phyloP scores from a whole-genome alignment of 2,888 invertebrate species.

The Rotaria socialis region DNA sequence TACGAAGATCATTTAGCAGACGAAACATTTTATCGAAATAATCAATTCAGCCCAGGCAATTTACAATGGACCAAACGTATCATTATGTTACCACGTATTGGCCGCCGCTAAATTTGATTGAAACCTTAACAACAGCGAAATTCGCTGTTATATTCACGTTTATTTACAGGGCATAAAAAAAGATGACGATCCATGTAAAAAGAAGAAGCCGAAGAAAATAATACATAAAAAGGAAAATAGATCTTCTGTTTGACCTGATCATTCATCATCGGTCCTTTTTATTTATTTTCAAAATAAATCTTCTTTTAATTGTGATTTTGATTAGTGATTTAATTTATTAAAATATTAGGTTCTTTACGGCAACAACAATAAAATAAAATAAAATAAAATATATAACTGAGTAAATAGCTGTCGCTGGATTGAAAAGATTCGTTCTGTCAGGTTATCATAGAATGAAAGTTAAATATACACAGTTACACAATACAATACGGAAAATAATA shows the following conservation, averaged over 20 bases:
- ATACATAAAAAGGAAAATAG: too few relatives aligned
- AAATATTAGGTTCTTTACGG: too few relatives aligned
- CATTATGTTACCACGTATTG: slow-evolving; percentile 28
- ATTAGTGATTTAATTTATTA: too few relatives aligned
- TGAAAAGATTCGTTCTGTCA: not conserved
- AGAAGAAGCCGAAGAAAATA: too few relatives aligned
- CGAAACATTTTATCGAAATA: not conserved
- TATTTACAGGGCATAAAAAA: not conserved
- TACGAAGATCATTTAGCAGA: not conserved
- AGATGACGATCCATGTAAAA: too few relatives aligned
- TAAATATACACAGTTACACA: not conserved
- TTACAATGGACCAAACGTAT: not conserved
- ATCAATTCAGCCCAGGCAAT: not conserved
- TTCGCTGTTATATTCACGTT: not conserved
- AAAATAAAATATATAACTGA: too few relatives aligned
- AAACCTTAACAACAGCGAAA: not conserved
- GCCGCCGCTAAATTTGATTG: not conserved
- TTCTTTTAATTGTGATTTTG: too few relatives aligned
- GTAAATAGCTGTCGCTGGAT: too few relatives aligned
- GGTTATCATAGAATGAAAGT: not conserved
- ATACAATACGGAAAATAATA: not conserved
- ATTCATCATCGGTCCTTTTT: too few relatives aligned
- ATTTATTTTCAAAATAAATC: too few relatives aligned
- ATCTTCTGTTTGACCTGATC: too few relatives aligned
- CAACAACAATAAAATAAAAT: too few relatives aligned